Base-by-base conservation (phyloP, 2,113 vertebrate genomes). In the Trichechus manatus region DNA sequence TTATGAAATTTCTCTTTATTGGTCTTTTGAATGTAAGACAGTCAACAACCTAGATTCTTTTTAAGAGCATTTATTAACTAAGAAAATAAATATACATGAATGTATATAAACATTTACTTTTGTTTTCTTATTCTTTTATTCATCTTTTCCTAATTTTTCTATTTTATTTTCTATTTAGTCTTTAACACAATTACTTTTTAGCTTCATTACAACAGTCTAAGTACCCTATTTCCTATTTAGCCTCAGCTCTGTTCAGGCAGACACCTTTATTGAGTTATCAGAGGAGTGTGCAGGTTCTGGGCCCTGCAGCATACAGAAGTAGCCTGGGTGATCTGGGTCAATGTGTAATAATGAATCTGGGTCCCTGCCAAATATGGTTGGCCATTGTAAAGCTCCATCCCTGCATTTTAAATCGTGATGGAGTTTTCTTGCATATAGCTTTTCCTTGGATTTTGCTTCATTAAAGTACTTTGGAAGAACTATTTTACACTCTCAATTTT, bases 1-100 rank as follows among this genome's bases (percentile, higher is more conserved):
- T 98, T 93, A 96, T 87, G 88, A 95, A 92, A 97, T 89, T 96
- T 97, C 78, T 93, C 92, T 96, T 96, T 96, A 97, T 96, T 95
- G 79, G 81, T 42, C 63, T 74, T 97, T 94, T 80, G 44, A 81
- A 95, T 88, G n/a, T 83, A 91, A 95, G 66, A 86, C 95, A 93
- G 84, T 87, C 66, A 93, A 89, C 56, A 88, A 96, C 25, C n/a
- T 59, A 50, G 87, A 84, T 91, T 83, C 44, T 94, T 93, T 90
- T 89, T 83, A 77, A 90, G 85, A 78, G 14, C 66, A 88, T 92
- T 96, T 94, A 93, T 86, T 92, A 74, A 90, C 27, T 13, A 78
- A 87, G 64, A 53, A 93, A 91, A 95, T 89, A 72, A 33, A 93
- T 66, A 84, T 6, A 91, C 8, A 86, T 39, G 56, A 74, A 86